These are phyloP conservation scores for Andinoacara biseriatus DNA, from an alignment of 2,113 vertebrate species.

Conservation along the genomic window DNA sequence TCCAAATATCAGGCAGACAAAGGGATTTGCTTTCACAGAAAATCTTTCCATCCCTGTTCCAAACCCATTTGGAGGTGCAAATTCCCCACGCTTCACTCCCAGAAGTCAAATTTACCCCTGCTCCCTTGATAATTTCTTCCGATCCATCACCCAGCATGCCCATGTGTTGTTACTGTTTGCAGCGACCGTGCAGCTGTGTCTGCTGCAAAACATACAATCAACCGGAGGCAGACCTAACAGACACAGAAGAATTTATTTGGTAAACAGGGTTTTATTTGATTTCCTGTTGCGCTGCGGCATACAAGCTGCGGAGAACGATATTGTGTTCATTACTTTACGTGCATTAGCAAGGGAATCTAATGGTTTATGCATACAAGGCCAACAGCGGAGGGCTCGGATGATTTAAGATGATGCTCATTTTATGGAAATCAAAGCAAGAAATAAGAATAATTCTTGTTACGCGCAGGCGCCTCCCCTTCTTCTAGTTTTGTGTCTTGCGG, in stretches of 20 bases:
- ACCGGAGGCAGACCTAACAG: constrained; percentile 52
- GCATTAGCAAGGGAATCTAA: constrained; percentile 77
- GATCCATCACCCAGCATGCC: constrained; percentile 66
- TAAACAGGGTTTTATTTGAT: constrained; percentile 76
- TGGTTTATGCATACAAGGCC: constrained; percentile 78
- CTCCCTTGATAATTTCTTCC: constrained; percentile 61
- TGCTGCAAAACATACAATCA: constrained; percentile 62
- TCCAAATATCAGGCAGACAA: constrained; percentile 34
- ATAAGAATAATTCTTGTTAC: constrained; percentile 58
- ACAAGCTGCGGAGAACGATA: constrained; percentile 52
- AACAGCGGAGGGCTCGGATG: constrained; percentile 68
- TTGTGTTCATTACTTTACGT: constrained; percentile 79
- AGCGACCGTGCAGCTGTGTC: constrained; percentile 47
- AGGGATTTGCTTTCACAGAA: constrained; percentile 59
- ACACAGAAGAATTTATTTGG: constrained; percentile 60
- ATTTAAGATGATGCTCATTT: constrained; percentile 81
- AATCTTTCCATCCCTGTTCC: constrained; percentile 64
- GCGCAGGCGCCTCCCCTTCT: constrained; percentile 16
- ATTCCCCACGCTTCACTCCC: constrained; percentile 54
- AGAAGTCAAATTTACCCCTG: constrained; percentile 57
- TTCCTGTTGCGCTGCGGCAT: constrained; percentile 68
- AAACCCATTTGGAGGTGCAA: constrained; percentile 61
- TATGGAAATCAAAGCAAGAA: constrained; percentile 82
- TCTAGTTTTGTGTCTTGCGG: constrained; percentile 13
- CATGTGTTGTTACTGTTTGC: constrained; percentile 50